Evolutionary conservation across 2,797 vertebrate genomes (phyloP), one percentile per base, ranked within the genome.

Genomic region (Myotis findleyi): DNA sequence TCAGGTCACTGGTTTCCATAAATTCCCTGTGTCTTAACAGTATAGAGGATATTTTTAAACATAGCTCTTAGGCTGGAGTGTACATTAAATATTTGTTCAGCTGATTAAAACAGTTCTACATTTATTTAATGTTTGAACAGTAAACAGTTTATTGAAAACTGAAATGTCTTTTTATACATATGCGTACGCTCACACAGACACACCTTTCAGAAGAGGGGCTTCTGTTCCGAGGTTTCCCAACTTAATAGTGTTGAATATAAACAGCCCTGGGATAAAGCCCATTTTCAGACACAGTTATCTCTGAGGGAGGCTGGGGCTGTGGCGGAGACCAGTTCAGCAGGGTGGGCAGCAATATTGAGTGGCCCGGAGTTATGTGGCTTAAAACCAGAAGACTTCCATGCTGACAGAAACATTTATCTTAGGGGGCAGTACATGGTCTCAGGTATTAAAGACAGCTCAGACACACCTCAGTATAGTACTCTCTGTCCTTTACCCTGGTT

Each of bases 101-200:
- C 97, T 98, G 98, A 98, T 98, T 98, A 98, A 98, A 98, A 98
- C 97, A 98, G 98, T 98, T 98, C 97, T 98, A 98, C 97, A 97
- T 98, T 98, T 98, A 98, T 98, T 98, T 98, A 98, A 98, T 98
- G 96, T 98, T 98, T 99, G 97, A 98, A 98, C 80, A 98, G 98
- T 98, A 98, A 98, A 98, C 98, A 98, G 96, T 98, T 98, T 98
- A 98, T 97, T 97, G 96, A 98, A 97, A 97, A 97, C 96, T 96
- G 93, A 98, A 98, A 98, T 97, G 82, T 96, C 90, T 97, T 97
- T 97, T 97, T 98, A 94, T 96, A 97, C 88, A 97, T 72, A 89
- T 89, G 96, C 59, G 66, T 79, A 93, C 10, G 4, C 77, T 97
- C 85, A 96, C 71, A 59, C 11, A 94, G 90, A 96, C 86, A 93